Percentiles rank a stretch among this genome's conserved stretches.
These are phyloP conservation scores for Fragariocoptes setiger DNA, from an alignment of 1,140 invertebrate species.

Conservation along the genomic window DNA sequence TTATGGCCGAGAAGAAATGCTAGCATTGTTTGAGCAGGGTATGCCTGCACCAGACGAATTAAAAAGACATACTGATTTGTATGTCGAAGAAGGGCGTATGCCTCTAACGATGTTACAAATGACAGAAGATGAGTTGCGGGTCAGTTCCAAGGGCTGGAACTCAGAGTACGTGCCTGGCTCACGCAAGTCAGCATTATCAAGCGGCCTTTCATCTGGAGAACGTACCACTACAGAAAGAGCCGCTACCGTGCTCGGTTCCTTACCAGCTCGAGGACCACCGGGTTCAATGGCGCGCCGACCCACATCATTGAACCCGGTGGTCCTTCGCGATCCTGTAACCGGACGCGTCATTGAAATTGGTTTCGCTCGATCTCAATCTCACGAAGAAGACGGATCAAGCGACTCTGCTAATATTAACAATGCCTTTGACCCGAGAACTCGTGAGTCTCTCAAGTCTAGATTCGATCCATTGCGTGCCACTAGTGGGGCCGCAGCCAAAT, in stretches of 20 bases:
- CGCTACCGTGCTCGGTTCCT: not conserved
- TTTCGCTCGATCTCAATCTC: too few relatives aligned
- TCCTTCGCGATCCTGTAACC: too few relatives aligned
- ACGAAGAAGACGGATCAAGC: too few relatives aligned
- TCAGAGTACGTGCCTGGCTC: not conserved
- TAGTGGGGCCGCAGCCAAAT: not conserved
- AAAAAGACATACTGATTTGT: slow-evolving; percentile 26
- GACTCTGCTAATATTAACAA: too few relatives aligned
- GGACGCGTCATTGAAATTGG: too few relatives aligned
- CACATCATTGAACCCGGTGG: too few relatives aligned
- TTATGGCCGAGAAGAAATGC: slow-evolving; percentile 59
- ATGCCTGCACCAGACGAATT: slow-evolving; percentile 28
- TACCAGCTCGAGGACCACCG: not conserved
- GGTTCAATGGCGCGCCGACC: not conserved
- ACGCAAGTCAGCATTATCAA: not conserved
- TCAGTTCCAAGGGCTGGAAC: slow-evolving; percentile 6
- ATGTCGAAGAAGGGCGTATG: slow-evolving; percentile 35
- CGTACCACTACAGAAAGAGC: not conserved
- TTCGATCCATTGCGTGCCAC: too few relatives aligned
- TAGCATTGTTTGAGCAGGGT: slow-evolving; percentile 38
- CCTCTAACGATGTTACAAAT: slow-evolving; percentile 39
- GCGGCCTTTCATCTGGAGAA: too few relatives aligned
- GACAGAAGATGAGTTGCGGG: slow-evolving; percentile 37
- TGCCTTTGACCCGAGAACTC: too few relatives aligned
- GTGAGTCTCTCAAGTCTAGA: too few relatives aligned